Evolutionary conservation across 2,113 vertebrate species (phyloP), one percentile per base, ranked within the genome.

Genomic region (Falco punctatus): DNA sequence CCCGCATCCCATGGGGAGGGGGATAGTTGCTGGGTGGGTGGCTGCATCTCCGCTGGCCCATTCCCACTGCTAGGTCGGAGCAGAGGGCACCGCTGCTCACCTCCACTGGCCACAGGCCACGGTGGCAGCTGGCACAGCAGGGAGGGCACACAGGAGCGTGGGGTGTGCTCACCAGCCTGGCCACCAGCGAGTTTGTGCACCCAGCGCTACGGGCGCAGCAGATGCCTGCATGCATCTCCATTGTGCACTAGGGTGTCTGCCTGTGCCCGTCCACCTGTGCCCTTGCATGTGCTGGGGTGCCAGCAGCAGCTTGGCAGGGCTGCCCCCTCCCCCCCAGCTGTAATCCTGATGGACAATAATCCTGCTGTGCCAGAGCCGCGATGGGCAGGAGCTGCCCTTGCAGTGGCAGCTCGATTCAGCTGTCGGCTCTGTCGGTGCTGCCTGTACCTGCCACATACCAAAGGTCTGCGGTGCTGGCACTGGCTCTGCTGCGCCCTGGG

Each of bases 401-500:
- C 28, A 26, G 65, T 54, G 5, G 44, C 70, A 75, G 62, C 38
- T 5, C 21, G 5, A 26, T 52, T 71, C 88, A 79, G 52, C 70
- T 4, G 12, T 65, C 3, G 1, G 88, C 19, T 1, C 73, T 54
- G 38, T 14, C 15, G 13, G 70, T 67, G 49, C 71, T 57, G 73
- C 78, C 52, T 15, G 46, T 54, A 40, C 35, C 40, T 14, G 42
- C 86, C 49, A 75, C 69, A 13, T 16, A 5, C 69, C 44, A n/a
- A 95, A 54, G 28, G 57, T 11, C 32, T 5, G 8, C 3, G 4
- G 65, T 23, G 51, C 57, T 6, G 27, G 30, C 16, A 12, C 40
- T 2, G 7, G 21, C 17, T 30, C 17, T 24, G 74, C 66, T 1
- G 0, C 1, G 5, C 14, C 32, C 18, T 0, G 1, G 7, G 13